Conservation (phyloP, 2,113 vertebrate species). For the Petromus typicus region DNA sequence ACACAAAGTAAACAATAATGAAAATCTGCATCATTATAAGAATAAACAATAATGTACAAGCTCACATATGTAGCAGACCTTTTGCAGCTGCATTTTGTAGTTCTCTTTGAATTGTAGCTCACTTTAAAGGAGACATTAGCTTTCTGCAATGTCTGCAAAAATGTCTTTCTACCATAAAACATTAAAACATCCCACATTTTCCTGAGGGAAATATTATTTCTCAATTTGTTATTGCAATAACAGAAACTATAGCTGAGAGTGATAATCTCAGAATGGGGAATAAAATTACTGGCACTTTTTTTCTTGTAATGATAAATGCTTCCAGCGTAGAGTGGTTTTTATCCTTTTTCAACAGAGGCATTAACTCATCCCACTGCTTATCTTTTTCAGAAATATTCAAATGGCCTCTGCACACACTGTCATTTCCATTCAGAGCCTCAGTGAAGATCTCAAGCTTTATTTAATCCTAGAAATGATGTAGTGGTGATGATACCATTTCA, state of each 20-base stretch:
- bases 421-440: constrained; percentile 48
- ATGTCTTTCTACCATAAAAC: constrained; percentile 72
- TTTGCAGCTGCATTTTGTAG: constrained; percentile 67
- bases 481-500: background rate
- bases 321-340: constrained; percentile 50
- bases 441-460: constrained; percentile 55
- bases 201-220: constrained; percentile 77
- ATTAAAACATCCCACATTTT: constrained; percentile 72
- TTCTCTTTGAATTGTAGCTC: constrained; percentile 74
- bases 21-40: constrained; percentile 60
- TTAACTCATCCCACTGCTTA: constrained; percentile 63
- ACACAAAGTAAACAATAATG: background rate
- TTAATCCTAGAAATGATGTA: constrained; percentile 49
- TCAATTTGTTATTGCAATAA: constrained; percentile 79
- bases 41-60: constrained; percentile 67
- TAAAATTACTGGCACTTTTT: constrained; percentile 75
- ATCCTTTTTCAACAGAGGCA: constrained; percentile 52
- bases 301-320: constrained; percentile 68
- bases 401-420: constrained; percentile 12
- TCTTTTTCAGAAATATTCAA: constrained; percentile 70
- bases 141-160: constrained; percentile 75
- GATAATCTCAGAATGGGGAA: constrained; percentile 75
- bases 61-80: constrained; percentile 56
- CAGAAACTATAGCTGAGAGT: constrained; percentile 65
- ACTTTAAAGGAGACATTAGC: constrained; percentile 78